Evolutionary conservation across 2,113 vertebrate species (phyloP).

Genomic region (Corythoichthys intestinalis): DNA sequence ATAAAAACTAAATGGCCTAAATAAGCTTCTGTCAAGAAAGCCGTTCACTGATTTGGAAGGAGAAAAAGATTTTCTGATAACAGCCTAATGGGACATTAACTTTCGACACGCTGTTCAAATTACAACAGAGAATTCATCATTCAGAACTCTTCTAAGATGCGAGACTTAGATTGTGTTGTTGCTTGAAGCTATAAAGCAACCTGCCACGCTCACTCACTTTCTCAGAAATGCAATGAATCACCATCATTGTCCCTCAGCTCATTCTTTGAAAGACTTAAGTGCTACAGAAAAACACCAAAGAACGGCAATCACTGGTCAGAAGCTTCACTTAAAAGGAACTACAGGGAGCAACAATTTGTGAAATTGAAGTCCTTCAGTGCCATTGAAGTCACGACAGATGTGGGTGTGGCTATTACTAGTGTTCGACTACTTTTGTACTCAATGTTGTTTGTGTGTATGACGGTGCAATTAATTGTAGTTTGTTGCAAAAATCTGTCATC

Average conservation of each 20-base stretch:
- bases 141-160: slow-evolving; percentile 38
- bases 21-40: slow-evolving; percentile 30
- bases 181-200: slow-evolving; percentile 53
- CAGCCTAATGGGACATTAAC: slow-evolving; percentile 56
- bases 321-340: slow-evolving; percentile 20
- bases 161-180: slow-evolving; percentile 36
- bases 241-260: slow-evolving; percentile 51
- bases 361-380: background rate
- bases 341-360: slow-evolving; percentile 19
- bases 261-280: slow-evolving; percentile 53
- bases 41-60: slow-evolving; percentile 43
- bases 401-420: too few species aligned
- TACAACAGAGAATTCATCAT: slow-evolving; percentile 38
- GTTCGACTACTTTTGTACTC: too few species aligned
- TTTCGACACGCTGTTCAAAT: slow-evolving; percentile 51
- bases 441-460: too few species aligned
- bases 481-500: too few species aligned
- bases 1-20: slow-evolving; percentile 44
- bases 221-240: background rate
- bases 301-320: slow-evolving; percentile 39
- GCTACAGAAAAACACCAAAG: slow-evolving; percentile 43
- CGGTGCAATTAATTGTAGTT: too few species aligned
- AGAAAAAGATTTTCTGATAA: slow-evolving; percentile 40
- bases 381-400: too few species aligned
- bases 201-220: slow-evolving; percentile 17